Evolutionary conservation across 1,140 invertebrate species (phyloP), one percentile per base, ranked within the genome.

Genomic region (Belonocnema kinseyi): DNA sequence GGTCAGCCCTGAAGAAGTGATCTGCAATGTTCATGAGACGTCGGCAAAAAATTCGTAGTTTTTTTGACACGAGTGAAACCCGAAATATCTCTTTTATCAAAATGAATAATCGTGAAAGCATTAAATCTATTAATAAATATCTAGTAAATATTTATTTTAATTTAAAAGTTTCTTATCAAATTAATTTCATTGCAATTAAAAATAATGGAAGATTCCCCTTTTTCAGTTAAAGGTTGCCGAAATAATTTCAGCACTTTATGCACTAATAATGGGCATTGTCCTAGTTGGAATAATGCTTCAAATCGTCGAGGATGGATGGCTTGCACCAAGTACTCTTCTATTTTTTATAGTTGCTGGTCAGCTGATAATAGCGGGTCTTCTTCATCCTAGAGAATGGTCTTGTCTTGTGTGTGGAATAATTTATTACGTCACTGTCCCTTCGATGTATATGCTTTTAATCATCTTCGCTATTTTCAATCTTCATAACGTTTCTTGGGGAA

Each of bases 401-500:
- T 98, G 97, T 85, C 88, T 99, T 8, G 86, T 95, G 16, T 95
- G 94, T 76, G 94, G 96, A 16, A 88, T 96, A 6, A 93, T 98
- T 33, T 99, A 98, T 88, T 98, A 97, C 87, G 93, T 98, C 14
- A 97, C 97, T 10, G 96, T 98, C 70, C 97, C 97, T 1, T 97
- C 96, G 77, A 98, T 98, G 97, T 98, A 98, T 86, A 94, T 98
- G 93, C 91, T 98, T 77, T 93, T 98, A 14, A 96, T 97, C 56
- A 96, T 98, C 72, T 98, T 97, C 85, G 97, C 97, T 0, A 91
- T 98, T 0, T 97, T 97, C 85, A 98, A 98, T 86, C 92, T 98
- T 86, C 97, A 98, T 87, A 95, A 96, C 81, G 95, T 98, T 1
- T 95, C 94, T 0, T 98, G 97, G 97, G 97, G 97, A 16, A 99